phyloP scores from a whole-genome alignment of 2,113 vertebrate genomes.

The Empidonax alnorum region DNA sequence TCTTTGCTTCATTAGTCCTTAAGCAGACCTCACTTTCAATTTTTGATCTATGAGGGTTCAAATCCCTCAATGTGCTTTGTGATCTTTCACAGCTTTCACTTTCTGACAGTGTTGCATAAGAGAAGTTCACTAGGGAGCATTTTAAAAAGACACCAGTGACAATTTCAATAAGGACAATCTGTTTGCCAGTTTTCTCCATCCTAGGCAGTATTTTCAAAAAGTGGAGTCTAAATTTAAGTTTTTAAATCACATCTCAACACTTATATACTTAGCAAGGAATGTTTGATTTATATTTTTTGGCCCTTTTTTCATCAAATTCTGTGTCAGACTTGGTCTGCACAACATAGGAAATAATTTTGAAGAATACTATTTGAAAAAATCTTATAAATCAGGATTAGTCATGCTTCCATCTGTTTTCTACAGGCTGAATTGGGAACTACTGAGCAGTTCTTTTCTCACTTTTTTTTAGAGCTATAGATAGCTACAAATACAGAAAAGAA shows the following conservation, averaged over 20 bases:
- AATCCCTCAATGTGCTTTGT: background rate
- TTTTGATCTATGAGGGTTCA: background rate
- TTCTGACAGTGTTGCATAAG: background rate
- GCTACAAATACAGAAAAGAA: background rate
- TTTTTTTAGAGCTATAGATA: background rate
- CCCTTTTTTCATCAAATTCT: background rate
- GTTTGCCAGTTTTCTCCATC: background rate
- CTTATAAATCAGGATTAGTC: background rate
- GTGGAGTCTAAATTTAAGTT: background rate
- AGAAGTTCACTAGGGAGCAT: background rate
- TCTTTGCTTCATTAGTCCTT: background rate
- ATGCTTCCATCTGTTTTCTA: fast-evolving
- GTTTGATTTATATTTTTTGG: background rate
- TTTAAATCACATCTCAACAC: background rate
- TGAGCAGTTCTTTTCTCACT: background rate
- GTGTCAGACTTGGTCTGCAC: background rate
- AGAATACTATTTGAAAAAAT: background rate
- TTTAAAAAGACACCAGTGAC: background rate
- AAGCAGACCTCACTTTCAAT: background rate
- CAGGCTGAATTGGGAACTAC: background rate
- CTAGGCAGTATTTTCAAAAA: background rate
- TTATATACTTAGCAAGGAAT: background rate
- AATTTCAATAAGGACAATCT: background rate
- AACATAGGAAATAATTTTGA: background rate
- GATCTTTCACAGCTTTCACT: background rate